These are phyloP conservation scores for Phataginus tricuspis DNA, from an alignment of 2,797 vertebrate species.

Conservation along the genomic window DNA sequence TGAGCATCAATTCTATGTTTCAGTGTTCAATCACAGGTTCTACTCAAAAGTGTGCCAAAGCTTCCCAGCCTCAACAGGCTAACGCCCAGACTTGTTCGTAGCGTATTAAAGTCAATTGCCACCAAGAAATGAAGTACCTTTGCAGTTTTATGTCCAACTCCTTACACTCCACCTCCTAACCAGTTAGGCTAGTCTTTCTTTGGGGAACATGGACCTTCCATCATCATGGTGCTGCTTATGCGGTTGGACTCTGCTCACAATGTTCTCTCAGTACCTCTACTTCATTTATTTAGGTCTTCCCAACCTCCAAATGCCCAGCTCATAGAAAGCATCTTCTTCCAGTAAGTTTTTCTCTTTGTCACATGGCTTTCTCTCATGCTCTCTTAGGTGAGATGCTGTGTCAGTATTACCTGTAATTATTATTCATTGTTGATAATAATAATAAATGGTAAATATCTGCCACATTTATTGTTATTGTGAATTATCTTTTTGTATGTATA, in stretches of 20 bases:
- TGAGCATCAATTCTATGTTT: not conserved
- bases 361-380: not conserved
- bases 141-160: not conserved
- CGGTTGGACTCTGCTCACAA: not conserved
- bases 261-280: not conserved
- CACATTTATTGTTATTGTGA: not conserved
- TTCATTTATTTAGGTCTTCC: not conserved
- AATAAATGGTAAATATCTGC: not conserved
- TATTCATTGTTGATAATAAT: not conserved
- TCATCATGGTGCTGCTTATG: accelerated
- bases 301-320: not conserved
- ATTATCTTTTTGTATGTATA: not conserved
- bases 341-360: not conserved
- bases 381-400: not conserved
- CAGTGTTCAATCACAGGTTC: not conserved
- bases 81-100: not conserved
- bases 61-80: not conserved
- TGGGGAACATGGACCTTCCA: not conserved
- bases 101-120: not conserved
- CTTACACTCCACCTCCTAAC: not conserved
- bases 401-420: not conserved
- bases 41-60: not conserved
- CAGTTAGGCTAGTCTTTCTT: not conserved
- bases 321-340: not conserved
- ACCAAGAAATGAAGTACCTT: not conserved